Conservation (phyloP, 1,140 invertebrate genomes). For the Homalodisca vitripennis region DNA sequence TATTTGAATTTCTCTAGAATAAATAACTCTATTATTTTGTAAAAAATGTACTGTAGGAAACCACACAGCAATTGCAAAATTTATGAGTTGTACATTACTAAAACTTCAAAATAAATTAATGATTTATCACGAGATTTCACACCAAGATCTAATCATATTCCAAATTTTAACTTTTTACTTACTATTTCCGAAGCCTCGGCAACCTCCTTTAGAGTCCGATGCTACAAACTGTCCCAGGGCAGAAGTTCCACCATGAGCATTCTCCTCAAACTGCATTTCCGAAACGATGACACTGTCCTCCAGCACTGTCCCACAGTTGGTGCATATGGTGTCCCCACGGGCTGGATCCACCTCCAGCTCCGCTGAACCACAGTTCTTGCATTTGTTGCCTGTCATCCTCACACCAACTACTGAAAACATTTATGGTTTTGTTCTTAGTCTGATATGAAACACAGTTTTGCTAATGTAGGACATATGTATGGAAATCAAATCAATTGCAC, state of each 20-base stretch:
- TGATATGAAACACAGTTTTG: too few relatives aligned
- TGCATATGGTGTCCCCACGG: constrained; percentile 94
- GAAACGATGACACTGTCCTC: constrained; percentile 96
- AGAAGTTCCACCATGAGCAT: constrained; percentile 80
- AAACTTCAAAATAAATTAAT: too few relatives aligned
- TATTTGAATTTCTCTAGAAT: too few relatives aligned
- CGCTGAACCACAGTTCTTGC: constrained; percentile 90
- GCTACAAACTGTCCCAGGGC: constrained; percentile 93
- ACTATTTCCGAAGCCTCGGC: constrained; percentile 71
- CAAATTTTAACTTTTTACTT: constrained; percentile 39
- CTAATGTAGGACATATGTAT: too few relatives aligned
- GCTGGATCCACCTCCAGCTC: constrained; percentile 91
- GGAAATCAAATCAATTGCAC: too few relatives aligned
- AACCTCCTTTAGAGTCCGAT: constrained; percentile 79
- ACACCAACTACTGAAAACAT: too few relatives aligned
- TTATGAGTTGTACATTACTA: too few relatives aligned
- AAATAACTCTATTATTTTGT: too few relatives aligned
- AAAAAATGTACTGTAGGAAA: too few relatives aligned
- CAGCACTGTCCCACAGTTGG: constrained; percentile 91
- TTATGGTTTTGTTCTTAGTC: too few relatives aligned
- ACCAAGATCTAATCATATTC: too few relatives aligned
- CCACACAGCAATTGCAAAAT: constrained; percentile 27
- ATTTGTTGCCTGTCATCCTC: constrained; percentile 65
- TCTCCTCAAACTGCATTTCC: constrained; percentile 95
- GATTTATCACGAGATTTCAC: too few relatives aligned